phyloP scores from a whole-genome alignment of 2,797 vertebrate genomes.

The Sebastes steindachneri region DNA sequence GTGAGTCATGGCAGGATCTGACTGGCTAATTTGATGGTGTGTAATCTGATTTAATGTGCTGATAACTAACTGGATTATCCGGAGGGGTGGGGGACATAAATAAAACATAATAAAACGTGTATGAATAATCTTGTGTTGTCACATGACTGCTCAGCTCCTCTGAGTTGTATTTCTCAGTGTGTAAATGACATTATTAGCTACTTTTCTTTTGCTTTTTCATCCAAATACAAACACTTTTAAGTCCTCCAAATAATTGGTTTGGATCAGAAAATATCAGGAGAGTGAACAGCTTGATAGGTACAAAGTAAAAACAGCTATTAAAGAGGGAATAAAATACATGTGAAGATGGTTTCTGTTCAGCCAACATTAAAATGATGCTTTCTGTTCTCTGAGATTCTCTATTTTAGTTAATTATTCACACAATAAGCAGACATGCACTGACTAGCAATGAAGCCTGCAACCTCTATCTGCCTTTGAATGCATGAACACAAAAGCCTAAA shows the following conservation, averaged over 20 bases:
- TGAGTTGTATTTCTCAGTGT: not conserved
- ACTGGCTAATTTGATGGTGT: conserved; percentile 30
- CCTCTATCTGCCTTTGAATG: conserved; percentile 5
- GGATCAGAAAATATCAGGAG: not conserved
- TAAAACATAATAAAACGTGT: not conserved
- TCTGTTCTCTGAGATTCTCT: conserved; percentile 8
- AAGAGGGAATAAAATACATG: not conserved
- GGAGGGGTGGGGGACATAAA: not conserved
- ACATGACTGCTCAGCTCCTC: not conserved
- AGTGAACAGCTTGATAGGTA: not conserved
- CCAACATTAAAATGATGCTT: conserved; percentile 14
- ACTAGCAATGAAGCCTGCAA: conserved; percentile 18
- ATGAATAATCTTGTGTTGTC: conserved; percentile 12
- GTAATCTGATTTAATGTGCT: conserved; percentile 38
- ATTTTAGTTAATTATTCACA: conserved; percentile 46
- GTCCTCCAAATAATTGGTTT: not conserved
- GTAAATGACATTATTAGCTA: not conserved
- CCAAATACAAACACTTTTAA: not conserved
- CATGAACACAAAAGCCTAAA: no score
- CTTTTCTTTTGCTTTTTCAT: not conserved
- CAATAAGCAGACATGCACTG: conserved; percentile 33
- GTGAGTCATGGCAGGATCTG: conserved; percentile 40
- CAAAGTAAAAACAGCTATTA: not conserved
- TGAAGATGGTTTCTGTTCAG: not conserved
- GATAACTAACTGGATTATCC: conserved; percentile 20